Base-by-base conservation (phyloP, 2,113 vertebrate genomes). In the Procapra przewalskii region DNA sequence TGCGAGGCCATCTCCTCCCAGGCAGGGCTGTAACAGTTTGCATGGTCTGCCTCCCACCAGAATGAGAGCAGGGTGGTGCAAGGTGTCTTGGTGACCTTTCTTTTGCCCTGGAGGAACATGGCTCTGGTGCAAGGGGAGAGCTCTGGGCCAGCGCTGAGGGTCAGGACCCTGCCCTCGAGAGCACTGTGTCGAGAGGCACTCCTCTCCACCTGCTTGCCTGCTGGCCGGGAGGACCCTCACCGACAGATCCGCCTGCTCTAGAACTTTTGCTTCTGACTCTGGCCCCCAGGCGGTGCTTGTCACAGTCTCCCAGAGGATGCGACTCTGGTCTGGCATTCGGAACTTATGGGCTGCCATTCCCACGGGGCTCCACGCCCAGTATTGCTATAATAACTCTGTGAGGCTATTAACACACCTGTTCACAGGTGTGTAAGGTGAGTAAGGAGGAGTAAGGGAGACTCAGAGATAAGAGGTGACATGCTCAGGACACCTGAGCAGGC, bases 61-160 rank as follows among this genome's bases (percentile, higher is more conserved):
- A n/a, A 19, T 1, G 16, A 1, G 11, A 40, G 23, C 12, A 17
- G 0, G 0, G 62, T 3, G 21, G 36, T 7, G 33, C 3, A 21
- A 40, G 13, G 21, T 12, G 36, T 62, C 31, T 0, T 2, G 21
- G 80, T 5, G 23, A 23, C 5, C 23, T 31, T 43, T 29, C 52
- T 23, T 7, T 5, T 16, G 21, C 25, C 83, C 54, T 43, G 36
- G 55, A 62, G 13, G 29, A 9, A 79, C 27, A 3, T 6, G 7
- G 83, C 50, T 29, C 31, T 11, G 10, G 10, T 43, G 50, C 17
- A 0, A 11, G 8, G 21, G 45, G 62, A 5, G n/a, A 3, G 27
- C 59, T 8, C 21, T 33, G 31, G 79, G 60, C 48, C 54, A 25
- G 55, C n/a, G 36, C 7, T 3, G 0, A 40, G 17, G 64, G 45